Percentiles rank a stretch among this genome's conserved stretches.
Conservation (phyloP, 2,797 vertebrate genomes). For the Phyllotis vaccarum region DNA sequence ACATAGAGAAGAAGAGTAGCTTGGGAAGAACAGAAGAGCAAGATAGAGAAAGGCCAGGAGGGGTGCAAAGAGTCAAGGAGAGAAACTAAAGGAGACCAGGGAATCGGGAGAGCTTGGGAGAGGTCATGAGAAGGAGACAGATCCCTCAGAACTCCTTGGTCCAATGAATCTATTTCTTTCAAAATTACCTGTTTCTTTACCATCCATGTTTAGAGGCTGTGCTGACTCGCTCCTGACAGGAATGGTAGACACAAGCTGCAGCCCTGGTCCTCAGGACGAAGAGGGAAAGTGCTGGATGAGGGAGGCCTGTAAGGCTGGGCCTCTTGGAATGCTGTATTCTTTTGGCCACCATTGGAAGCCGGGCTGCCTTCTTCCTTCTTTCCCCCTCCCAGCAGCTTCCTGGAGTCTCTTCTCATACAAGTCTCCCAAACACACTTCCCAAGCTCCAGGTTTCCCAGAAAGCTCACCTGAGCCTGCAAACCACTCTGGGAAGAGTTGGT, state of each 20-base stretch:
- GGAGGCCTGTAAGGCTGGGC: no score
- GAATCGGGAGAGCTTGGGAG: not conserved
- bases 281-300: not conserved
- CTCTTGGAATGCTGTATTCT: not conserved
- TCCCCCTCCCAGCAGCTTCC: not conserved
- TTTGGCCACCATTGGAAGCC: not conserved
- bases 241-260: not conserved
- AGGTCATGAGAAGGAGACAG: not conserved
- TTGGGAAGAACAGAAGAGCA: not conserved
- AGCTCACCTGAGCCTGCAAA: not conserved
- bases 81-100: not conserved
- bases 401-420: not conserved
- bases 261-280: not conserved
- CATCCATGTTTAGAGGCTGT: not conserved
- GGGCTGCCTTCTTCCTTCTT: not conserved
- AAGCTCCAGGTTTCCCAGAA: not conserved
- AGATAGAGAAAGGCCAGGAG: not conserved
- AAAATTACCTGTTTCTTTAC: not conserved
- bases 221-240: not conserved
- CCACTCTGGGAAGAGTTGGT: not conserved
- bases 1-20: not conserved
- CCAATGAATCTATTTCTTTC: slow-evolving; percentile 32
- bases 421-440: not conserved
- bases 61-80: not conserved
- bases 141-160: not conserved